Evolutionary conservation across 2,797 vertebrate species (phyloP).

Genomic region (Micrastur ruficollis): DNA sequence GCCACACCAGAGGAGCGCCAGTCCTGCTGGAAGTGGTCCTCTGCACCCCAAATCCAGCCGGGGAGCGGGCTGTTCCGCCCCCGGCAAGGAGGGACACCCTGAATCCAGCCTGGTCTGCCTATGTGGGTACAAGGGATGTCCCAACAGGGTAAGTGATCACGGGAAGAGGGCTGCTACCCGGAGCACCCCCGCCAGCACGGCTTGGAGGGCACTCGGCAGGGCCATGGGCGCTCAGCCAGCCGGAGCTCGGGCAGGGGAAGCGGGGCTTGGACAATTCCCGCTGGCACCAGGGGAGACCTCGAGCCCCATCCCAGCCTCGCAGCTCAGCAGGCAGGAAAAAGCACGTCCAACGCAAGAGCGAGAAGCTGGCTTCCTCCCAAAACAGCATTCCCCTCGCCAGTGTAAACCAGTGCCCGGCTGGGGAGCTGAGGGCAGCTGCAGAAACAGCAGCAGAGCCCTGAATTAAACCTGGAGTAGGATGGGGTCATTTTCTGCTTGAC

Average conservation of each 20-base stretch:
- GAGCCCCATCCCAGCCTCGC: background rate
- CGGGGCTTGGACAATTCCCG: background rate
- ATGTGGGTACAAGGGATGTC: background rate
- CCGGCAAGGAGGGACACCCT: background rate
- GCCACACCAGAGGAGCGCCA: too few relatives aligned
- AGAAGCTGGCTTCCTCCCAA: background rate
- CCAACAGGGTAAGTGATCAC: accelerated
- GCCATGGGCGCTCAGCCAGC: background rate
- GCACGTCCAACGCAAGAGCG: background rate
- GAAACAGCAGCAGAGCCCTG: background rate
- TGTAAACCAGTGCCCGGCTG: background rate
- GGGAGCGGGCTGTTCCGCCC: background rate
- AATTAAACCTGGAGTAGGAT: accelerated
- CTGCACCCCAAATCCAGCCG: background rate
- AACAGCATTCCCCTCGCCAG: background rate
- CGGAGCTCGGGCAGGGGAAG: background rate
- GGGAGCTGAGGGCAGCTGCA: background rate
- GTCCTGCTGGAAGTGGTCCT: too few relatives aligned
- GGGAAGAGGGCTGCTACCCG: background rate
- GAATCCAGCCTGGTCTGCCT: background rate
- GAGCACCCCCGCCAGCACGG: background rate
- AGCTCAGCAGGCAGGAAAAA: background rate
- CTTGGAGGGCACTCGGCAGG: background rate
- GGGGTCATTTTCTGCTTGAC: background rate
- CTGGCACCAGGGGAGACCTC: background rate